Conservation (phyloP, 2,797 vertebrate species). For the Leptoclinus maculatus region DNA sequence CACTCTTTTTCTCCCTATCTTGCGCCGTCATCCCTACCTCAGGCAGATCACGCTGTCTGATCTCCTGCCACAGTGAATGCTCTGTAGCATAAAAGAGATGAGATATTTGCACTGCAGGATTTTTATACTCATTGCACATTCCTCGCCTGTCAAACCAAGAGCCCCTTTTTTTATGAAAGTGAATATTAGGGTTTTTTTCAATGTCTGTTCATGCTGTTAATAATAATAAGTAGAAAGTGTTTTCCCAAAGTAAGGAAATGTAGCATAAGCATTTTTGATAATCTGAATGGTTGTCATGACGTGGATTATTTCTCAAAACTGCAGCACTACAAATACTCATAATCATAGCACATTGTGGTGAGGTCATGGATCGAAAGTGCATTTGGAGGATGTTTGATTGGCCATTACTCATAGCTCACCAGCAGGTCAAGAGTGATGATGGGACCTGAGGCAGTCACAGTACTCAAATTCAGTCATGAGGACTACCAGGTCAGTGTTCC, state of each 20-base stretch:
- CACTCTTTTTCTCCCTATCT: slow-evolving; percentile 39
- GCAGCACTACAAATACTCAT: background rate
- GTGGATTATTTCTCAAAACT: slow-evolving; percentile 1
- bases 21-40: slow-evolving; percentile 37
- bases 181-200: slow-evolving; percentile 10
- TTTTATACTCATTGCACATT: slow-evolving; percentile 64
- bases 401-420: slow-evolving; percentile 3
- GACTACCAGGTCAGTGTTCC: background rate
- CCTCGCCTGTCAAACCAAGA: slow-evolving; percentile 33
- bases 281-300: slow-evolving; percentile 1
- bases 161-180: slow-evolving; percentile 43
- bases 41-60: slow-evolving; percentile 63
- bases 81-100: slow-evolving; percentile 62
- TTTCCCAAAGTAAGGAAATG: background rate
- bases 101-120: slow-evolving; percentile 59
- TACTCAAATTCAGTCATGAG: slow-evolving; percentile 2
- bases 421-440: slow-evolving; percentile 1
- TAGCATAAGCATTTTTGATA: background rate
- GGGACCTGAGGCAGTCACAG: background rate
- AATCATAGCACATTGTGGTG: background rate
- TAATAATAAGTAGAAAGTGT: background rate
- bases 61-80: slow-evolving; percentile 53
- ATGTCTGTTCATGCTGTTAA: slow-evolving; percentile 9
- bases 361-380: background rate
- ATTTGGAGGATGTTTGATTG: slow-evolving; percentile 5